Conservation (phyloP, 2,888 invertebrate species). For the Tenthredo amoena region DNA sequence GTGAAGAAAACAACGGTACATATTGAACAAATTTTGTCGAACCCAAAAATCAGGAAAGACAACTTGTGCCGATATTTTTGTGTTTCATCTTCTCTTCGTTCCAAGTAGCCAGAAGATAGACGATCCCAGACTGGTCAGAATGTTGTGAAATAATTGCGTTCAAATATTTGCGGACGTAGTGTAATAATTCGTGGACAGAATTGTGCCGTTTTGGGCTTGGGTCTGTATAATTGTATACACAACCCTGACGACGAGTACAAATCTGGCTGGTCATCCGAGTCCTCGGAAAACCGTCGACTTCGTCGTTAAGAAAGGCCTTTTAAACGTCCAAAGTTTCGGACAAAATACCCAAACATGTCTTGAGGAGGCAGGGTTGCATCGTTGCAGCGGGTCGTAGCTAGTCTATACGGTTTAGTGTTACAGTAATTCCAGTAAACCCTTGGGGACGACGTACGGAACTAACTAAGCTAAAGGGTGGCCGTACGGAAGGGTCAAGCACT, state of each 20-base stretch:
- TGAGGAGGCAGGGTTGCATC: not conserved
- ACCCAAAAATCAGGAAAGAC: not conserved
- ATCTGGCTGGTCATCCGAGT: not conserved
- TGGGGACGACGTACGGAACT: constrained; percentile 63
- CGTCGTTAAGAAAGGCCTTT: not conserved
- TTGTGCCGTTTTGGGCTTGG: not conserved
- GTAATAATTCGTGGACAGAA: constrained; percentile 1
- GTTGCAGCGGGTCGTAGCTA: constrained; percentile 16
- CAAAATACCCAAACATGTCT: constrained; percentile 16
- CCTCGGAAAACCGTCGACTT: constrained; percentile 1
- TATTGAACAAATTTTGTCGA: not conserved
- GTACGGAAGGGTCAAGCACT: constrained; percentile 68
- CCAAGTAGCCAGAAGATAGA: not conserved
- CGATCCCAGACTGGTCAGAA: not conserved
- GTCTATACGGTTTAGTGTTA: constrained; percentile 66
- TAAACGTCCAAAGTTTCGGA: constrained; percentile 5
- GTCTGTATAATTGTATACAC: not conserved
- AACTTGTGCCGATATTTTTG: not conserved
- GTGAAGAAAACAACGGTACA: not conserved
- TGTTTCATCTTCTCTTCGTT: not conserved
- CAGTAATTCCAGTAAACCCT: constrained; percentile 69
- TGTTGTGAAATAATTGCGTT: not conserved
- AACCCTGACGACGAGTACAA: not conserved
- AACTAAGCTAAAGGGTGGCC: constrained; percentile 68
- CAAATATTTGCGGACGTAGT: not conserved